Base-by-base conservation (phyloP, 1,140 invertebrate species). In the Papilio glaucus region DNA sequence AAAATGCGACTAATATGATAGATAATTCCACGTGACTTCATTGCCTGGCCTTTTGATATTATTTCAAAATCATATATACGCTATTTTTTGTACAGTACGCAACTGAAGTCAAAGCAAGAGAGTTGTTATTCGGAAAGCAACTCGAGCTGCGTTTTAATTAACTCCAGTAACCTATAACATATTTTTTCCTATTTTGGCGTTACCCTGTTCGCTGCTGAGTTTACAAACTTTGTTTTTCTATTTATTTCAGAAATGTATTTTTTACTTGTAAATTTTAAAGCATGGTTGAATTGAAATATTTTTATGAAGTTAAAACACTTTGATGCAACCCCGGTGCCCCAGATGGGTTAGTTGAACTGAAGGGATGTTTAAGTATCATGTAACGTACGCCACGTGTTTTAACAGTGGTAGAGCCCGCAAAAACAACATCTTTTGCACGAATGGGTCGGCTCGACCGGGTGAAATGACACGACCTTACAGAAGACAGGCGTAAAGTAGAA, bases 171-270 rank as follows among this genome's bases (percentile, higher is more conserved):
- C 15, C 15, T 21, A 49, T 18, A 18, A 53, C 12, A 26, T 24
- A 57, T 57, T 57, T 57, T 9, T 57, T 57, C 21, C 49, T 57
- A 57, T 57, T 57, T 57, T 57, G 49, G 13, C 24, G 49, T 57
- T 45, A 33, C 29, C 29, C 29, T 33, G 29, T 33, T 33, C 6
- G 13, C 42, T 45, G 42, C 15, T 57, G 49, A 57, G 21, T 57
- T 57, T 10, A 13, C 21, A 57, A 57, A 57, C 49, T 57, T 57
- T 57, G 49, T 57, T 57, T 57, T 49, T 57, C 49, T 57, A 53
- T 53, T 18, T 57, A 6, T 13, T 12, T 57, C 10, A 12, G 18
- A 4, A 24, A 4, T 10, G 49, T 26, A 57, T 57, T 57, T 53
- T 57, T 26, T 24, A 26, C 10, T 57, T 57, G 21, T 57, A 57